Evolutionary conservation across 2,888 invertebrate genomes (phyloP).

Genomic region (Vesta saturnalis): DNA sequence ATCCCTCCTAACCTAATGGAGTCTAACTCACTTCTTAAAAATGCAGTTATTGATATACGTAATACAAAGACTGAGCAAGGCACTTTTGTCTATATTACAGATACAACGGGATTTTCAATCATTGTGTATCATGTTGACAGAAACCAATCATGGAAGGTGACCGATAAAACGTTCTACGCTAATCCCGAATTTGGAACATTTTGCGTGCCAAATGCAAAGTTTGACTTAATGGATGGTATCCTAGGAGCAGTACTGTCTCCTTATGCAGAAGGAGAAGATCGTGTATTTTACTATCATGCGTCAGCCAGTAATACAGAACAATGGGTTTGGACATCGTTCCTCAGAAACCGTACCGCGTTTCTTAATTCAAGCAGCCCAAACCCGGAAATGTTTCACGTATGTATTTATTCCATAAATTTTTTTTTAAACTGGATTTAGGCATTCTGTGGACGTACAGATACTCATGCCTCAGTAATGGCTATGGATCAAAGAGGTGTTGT

Average conservation of each 20-base stretch:
- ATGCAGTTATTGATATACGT: conserved; percentile 72
- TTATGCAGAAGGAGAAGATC: conserved; percentile 63
- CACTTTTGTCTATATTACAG: conserved; percentile 75
- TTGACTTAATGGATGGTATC: conserved; percentile 79
- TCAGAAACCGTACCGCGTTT: conserved; percentile 67
- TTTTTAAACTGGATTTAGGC: conserved; percentile 56
- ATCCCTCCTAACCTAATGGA: conserved; percentile 65
- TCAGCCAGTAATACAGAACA: conserved; percentile 74
- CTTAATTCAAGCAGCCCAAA: too few species aligned
- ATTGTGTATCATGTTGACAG: conserved; percentile 71
- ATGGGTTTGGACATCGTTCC: conserved; percentile 69
- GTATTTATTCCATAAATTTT: neutral
- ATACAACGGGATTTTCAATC: conserved; percentile 71
- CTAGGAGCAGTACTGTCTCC: conserved; percentile 76
- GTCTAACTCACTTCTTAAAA: conserved; percentile 68
- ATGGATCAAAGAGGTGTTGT: conserved; percentile 76
- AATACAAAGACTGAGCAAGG: conserved; percentile 59
- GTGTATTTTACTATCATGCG: conserved; percentile 75
- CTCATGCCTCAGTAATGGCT: conserved; percentile 78
- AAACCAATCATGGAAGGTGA: conserved; percentile 69
- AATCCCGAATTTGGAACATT: conserved; percentile 72
- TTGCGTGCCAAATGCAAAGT: conserved; percentile 66
- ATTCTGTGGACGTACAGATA: conserved; percentile 66
- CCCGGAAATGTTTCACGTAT: too few species aligned
- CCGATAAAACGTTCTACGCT: conserved; percentile 73